These are phyloP conservation scores for Alectura lathami DNA, from an alignment of 2,113 vertebrate species.

Conservation along the genomic window DNA sequence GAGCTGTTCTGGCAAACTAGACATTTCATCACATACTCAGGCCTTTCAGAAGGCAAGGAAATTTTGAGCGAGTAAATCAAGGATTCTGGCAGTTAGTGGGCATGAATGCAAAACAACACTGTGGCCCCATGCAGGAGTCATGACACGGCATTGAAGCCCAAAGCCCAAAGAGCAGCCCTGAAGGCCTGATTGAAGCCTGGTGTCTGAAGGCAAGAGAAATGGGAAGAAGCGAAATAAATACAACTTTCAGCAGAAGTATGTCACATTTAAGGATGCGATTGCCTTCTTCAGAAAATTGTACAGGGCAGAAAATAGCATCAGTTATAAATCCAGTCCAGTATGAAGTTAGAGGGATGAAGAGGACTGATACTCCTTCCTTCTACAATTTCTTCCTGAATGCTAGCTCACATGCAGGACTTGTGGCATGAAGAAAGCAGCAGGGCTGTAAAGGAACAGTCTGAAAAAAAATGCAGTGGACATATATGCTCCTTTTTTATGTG, in stretches of 20 bases:
- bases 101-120: fast-evolving
- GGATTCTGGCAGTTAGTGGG: fast-evolving
- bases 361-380: neutral
- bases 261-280: neutral
- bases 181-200: neutral
- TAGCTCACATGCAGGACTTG: fast-evolving
- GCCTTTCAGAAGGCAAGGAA: neutral
- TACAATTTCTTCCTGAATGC: neutral
- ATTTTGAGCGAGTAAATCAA: neutral
- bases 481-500: neutral
- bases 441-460: neutral
- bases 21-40: neutral
- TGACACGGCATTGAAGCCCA: fast-evolving
- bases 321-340: neutral
- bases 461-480: neutral
- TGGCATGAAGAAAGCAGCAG: neutral
- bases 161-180: neutral
- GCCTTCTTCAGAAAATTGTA: neutral
- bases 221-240: neutral
- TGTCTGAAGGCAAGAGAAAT: neutral
- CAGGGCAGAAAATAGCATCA: neutral
- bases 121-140: neutral
- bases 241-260: neutral
- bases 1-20: neutral
- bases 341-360: neutral